Evolutionary conservation across 2,113 vertebrate species (phyloP).

Genomic region (Progne subis): DNA sequence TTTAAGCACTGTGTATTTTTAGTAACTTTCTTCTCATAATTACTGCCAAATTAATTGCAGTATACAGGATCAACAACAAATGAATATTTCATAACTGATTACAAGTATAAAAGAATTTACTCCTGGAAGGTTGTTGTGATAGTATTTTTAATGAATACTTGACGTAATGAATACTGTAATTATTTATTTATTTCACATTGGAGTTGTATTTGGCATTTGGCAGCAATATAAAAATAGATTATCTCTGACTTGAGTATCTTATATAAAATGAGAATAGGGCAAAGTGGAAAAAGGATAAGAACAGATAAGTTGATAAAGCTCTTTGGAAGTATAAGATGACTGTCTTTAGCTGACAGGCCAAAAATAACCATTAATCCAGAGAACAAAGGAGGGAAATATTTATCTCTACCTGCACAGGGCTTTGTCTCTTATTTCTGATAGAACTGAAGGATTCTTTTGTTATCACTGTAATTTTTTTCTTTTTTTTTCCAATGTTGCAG

Average conservation of each 20-base stretch:
- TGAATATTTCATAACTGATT: conserved; percentile 61
- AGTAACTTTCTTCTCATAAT: conserved; percentile 40
- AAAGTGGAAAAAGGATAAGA: neutral
- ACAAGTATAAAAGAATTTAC: conserved; percentile 33
- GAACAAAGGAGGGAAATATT: neutral
- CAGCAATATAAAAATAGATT: neutral
- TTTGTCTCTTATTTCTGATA: neutral
- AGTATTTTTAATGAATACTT: conserved; percentile 51
- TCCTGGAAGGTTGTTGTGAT: conserved; percentile 30
- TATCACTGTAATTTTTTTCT: neutral
- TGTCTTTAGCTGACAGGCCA: neutral
- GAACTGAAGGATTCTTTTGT: neutral
- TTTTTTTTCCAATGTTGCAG: neutral
- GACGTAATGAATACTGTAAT: conserved; percentile 37
- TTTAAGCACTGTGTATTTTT: conserved; percentile 31
- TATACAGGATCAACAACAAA: conserved; percentile 43
- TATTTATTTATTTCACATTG: conserved; percentile 32
- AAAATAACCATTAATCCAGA: neutral
- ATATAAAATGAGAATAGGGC: neutral
- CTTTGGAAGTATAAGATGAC: neutral
- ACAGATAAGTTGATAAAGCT: conserved; percentile 1
- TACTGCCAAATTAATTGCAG: conserved; percentile 50
- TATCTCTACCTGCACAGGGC: neutral
- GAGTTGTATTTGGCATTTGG: neutral
- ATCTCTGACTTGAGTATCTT: neutral